phyloP scores from a whole-genome alignment of 2,888 invertebrate genomes.

The Stegophylla sp. region DNA sequence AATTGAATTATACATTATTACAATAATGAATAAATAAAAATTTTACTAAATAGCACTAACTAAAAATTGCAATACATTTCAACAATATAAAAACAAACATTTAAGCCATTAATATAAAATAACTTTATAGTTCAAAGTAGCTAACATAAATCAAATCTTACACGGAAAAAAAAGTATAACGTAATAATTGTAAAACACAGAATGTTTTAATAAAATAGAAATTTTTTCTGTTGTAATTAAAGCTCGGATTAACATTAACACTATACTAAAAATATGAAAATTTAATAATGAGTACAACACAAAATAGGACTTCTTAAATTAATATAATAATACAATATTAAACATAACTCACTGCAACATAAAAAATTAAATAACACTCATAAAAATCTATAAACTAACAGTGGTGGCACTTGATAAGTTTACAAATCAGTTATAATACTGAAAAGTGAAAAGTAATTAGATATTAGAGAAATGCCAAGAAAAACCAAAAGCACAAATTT shows the following conservation, averaged over 20 bases:
- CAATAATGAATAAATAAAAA: no score
- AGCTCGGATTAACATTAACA: no score
- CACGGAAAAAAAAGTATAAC: no score
- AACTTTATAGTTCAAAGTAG: no score
- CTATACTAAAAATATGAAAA: slow-evolving; percentile 22
- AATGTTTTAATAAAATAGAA: no score
- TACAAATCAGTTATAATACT: slow-evolving; percentile 1
- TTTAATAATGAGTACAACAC: not conserved
- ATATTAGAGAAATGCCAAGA: not conserved
- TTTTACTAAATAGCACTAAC: no score
- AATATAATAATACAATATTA: not conserved
- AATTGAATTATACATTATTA: no score
- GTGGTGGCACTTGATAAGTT: not conserved
- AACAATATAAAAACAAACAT: no score
- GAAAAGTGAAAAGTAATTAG: not conserved
- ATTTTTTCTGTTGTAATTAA: not conserved
- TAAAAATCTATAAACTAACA: not conserved
- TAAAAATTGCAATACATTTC: no score
- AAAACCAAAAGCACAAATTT: not conserved
- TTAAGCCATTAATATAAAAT: no score
- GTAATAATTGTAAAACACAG: no score
- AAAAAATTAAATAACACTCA: slow-evolving; percentile 23
- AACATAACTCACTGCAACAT: not conserved
- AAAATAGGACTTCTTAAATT: not conserved
- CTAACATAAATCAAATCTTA: no score